Evolutionary conservation across 2,888 invertebrate genomes (phyloP).

Genomic region (Drosophila paucipuncta): DNA sequence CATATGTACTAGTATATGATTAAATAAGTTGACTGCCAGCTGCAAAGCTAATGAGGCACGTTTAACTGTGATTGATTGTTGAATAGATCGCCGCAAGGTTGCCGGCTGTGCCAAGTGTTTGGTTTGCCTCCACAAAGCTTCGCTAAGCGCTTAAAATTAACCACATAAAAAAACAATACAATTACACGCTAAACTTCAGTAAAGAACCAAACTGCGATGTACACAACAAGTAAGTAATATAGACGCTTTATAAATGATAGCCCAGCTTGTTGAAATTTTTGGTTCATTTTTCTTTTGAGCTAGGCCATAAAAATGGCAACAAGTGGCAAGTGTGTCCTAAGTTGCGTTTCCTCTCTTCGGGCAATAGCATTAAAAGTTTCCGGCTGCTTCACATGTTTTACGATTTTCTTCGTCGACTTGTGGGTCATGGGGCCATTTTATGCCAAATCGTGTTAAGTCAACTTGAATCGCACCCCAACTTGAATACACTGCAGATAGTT

Average conservation of each 20-base stretch:
- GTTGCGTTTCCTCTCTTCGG: slow-evolving; percentile 41
- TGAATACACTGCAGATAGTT: slow-evolving; percentile 22
- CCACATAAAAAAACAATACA: slow-evolving; percentile 24
- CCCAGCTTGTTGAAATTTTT: slow-evolving; percentile 17
- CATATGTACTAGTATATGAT: slow-evolving; percentile 7
- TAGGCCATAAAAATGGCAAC: slow-evolving; percentile 55
- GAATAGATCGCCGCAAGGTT: slow-evolving; percentile 42
- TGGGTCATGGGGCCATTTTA: slow-evolving; percentile 27
- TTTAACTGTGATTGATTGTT: slow-evolving; percentile 52
- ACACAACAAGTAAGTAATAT: slow-evolving; percentile 1
- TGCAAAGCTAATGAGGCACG: slow-evolving; percentile 50
- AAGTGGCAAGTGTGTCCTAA: slow-evolving; percentile 59
- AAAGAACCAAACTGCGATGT: slow-evolving; percentile 8
- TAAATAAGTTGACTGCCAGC: slow-evolving; percentile 16
- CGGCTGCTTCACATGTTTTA: slow-evolving; percentile 50
- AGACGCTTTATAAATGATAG: slow-evolving; percentile 29
- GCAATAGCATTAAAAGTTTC: slow-evolving; percentile 56
- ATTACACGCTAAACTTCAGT: slow-evolving; percentile 20
- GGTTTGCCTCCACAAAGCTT: slow-evolving; percentile 39
- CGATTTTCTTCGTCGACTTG: slow-evolving; percentile 29
- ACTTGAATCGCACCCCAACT: neutral
- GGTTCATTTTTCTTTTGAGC: slow-evolving; percentile 9
- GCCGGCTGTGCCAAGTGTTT: slow-evolving; percentile 40
- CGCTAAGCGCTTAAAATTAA: slow-evolving; percentile 37
- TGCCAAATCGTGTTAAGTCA: slow-evolving; percentile 18